Conservation (phyloP, 37 sponge, comb jelly and placozoan species). For the Chondrilla cf. caribensis region DNA sequence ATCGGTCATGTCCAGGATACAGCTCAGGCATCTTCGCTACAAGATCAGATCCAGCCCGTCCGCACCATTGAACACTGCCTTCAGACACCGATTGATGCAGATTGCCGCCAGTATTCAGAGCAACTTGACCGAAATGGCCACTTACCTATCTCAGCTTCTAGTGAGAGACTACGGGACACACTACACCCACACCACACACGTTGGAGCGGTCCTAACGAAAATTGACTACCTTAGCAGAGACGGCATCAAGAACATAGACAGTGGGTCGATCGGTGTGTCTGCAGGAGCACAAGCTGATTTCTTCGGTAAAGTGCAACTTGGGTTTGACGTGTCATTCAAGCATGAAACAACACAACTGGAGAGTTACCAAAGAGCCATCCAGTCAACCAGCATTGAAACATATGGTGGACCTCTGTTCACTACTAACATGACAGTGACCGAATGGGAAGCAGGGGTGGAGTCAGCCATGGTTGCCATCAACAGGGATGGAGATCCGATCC, state of each 20-base stretch:
- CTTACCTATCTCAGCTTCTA: constrained; percentile 61
- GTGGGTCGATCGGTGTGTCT: not conserved
- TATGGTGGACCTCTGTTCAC: constrained; percentile 65
- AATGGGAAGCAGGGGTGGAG: constrained; percentile 74
- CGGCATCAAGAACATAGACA: not conserved
- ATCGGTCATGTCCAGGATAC: constrained; percentile 43
- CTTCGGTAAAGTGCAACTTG: constrained; percentile 29
- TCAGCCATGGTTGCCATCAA: constrained; percentile 75
- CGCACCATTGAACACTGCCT: constrained; percentile 36
- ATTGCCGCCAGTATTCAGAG: constrained; percentile 67
- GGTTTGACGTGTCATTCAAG: not conserved
- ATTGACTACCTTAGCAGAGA: constrained; percentile 26
- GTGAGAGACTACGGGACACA: constrained; percentile 81
- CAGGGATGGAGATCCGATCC: constrained; percentile 63
- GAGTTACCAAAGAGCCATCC: not conserved
- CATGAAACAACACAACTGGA: not conserved
- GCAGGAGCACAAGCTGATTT: constrained; percentile 64
- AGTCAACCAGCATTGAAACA: constrained; percentile 18
- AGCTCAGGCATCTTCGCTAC: constrained; percentile 52
- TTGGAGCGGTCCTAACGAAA: constrained; percentile 61
- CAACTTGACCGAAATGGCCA: constrained; percentile 48
- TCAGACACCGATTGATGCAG: constrained; percentile 55
- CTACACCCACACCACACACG: constrained; percentile 46
- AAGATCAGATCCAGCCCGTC: constrained; percentile 39
- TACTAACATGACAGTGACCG: constrained; percentile 52